Base-by-base conservation (phyloP, 64 coral and sea anemone species). In the Stylophora pistillata region DNA sequence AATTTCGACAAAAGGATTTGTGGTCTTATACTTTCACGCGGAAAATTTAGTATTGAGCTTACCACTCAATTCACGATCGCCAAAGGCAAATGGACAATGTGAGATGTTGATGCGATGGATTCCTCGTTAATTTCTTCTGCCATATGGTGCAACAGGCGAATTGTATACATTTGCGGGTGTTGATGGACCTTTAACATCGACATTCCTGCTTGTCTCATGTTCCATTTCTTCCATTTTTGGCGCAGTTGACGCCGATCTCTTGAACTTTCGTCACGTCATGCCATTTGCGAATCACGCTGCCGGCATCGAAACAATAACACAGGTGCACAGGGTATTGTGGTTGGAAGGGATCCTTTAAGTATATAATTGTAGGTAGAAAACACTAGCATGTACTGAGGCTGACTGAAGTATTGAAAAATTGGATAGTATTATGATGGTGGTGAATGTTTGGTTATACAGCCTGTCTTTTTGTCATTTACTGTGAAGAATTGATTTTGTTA, bases 71-170 rank as follows among this genome's bases (percentile, higher is more conserved):
- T 74, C 72, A 74, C 32, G 72, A 37, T 74, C 10, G 72, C 10
- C 72, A 74, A 74, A 74, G 72, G n/a, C n/a, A n/a, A n/a, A n/a
- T n/a, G 72, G 72, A 74, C 72, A 74, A 17, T 14, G 29, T 74
- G 29, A 74, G 72, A 74, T 32, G 32, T 34, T 74, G 30, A 3
- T 74, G 29, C 72, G 29, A 74, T 17, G 14, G 31, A 41, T 32
- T 37, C 72, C 32, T 37, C 72, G 72, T n/a, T n/a, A n/a, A n/a
- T 74, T 41, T 32, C 29, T 74, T 74, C 30, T 10, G 10, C 30
- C 31, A 13, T 32, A 33, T 74, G 72, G 72, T 74, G 72, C 30
- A n/a, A 74, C 1, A 74, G 72, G 72, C 72, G 72, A 74, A 41
- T 33, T 15, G 30, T 74, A 74, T 74, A 74, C 15, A 34, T 74